Conservation (phyloP, 2,113 vertebrate species). For the Heterochromis multidens region DNA sequence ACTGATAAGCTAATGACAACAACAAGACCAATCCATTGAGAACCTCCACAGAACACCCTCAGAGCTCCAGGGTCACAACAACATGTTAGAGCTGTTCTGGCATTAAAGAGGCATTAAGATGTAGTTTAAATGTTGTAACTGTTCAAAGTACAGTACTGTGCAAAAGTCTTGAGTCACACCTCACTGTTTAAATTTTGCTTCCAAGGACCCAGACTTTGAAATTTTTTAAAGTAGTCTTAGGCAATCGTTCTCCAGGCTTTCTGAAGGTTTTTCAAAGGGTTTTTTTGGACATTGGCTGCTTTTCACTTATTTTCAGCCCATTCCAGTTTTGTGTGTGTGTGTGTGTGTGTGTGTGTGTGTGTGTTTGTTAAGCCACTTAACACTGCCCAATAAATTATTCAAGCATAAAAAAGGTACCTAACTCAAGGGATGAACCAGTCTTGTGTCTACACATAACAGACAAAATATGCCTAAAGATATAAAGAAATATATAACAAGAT, state of each 20-base stretch:
- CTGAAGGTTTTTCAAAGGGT: not conserved
- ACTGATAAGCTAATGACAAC: not conserved
- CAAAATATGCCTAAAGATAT: too few species aligned
- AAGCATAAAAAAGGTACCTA: not conserved
- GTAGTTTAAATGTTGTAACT: not conserved
- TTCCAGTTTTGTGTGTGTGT: too few species aligned
- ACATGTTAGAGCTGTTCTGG: not conserved
- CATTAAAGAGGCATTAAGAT: not conserved
- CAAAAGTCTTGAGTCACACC: not conserved
- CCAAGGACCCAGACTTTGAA: not conserved
- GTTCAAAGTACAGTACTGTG: not conserved
- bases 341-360: too few species aligned
- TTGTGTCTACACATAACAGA: not conserved
- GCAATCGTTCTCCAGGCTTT: not conserved
- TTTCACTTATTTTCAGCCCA: not conserved
- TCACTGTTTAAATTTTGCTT: not conserved
- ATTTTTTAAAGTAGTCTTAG: not conserved
- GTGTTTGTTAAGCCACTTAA: too few species aligned
- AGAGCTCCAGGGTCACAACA: not conserved
- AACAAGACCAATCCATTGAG: not conserved
- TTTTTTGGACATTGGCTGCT: not conserved
- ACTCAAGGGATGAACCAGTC: not conserved
- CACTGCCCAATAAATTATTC: too few species aligned
- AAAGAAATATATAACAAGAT: too few species aligned
- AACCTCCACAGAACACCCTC: not conserved